Conservation (phyloP, 2,113 vertebrate genomes). For the Stictonetta naevosa region DNA sequence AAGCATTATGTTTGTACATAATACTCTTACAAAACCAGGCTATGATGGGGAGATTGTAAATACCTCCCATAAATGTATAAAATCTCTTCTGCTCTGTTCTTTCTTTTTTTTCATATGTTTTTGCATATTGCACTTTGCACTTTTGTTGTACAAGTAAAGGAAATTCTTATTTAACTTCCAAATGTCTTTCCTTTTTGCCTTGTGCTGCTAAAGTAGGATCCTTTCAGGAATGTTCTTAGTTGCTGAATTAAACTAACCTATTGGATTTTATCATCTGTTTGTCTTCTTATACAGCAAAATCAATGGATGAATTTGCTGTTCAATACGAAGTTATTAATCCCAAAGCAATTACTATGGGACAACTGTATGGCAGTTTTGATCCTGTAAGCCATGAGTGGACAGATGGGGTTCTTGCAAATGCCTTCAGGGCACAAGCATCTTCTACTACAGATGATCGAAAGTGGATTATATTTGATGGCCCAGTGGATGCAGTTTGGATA, state of each 20-base stretch:
- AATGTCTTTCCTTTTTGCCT: background rate
- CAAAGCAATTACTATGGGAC: conserved; percentile 92
- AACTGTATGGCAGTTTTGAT: conserved; percentile 91
- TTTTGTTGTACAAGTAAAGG: background rate
- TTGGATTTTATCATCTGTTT: background rate
- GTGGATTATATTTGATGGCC: conserved; percentile 96
- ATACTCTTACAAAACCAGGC: background rate
- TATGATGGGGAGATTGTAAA: background rate
- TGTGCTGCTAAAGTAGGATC: background rate
- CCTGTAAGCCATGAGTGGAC: conserved; percentile 92
- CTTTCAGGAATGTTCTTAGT: background rate
- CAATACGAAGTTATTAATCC: conserved; percentile 89
- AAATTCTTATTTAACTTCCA: background rate
- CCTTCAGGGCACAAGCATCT: conserved; percentile 87
- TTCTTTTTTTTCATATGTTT: background rate
- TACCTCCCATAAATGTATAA: background rate
- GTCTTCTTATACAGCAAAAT: conserved; percentile 71
- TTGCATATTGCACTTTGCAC: background rate
- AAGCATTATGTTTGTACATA: background rate
- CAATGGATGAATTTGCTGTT: conserved; percentile 89
- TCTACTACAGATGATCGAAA: conserved; percentile 82
- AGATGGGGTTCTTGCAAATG: conserved; percentile 87
- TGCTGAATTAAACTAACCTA: background rate
- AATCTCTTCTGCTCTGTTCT: background rate
- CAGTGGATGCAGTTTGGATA: conserved; percentile 97